These are phyloP conservation scores for Acipenser oxyrinchus DNA, from an alignment of 2,797 vertebrate genomes.

Conservation along the genomic window DNA sequence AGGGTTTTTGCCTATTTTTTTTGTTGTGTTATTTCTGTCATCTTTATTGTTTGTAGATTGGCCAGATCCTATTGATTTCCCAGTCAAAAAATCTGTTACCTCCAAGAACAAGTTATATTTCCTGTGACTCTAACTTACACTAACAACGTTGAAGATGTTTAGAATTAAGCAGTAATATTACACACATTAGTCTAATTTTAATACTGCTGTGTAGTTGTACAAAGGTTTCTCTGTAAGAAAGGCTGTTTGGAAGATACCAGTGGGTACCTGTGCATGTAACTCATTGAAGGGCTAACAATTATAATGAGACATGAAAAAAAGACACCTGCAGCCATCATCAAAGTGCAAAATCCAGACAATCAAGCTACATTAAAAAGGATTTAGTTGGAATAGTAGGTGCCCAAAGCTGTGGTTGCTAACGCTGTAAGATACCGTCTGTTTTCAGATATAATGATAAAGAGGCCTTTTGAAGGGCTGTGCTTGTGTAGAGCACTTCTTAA, in stretches of 20 bases:
- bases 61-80: no score
- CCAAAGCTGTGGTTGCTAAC: conserved; percentile 34
- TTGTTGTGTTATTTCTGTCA: no score
- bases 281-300: conserved; percentile 6
- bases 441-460: conserved; percentile 53
- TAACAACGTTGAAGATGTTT: no score
- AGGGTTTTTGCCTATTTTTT: no score
- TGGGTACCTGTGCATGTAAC: not conserved
- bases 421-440: conserved; percentile 52
- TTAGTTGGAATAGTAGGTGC: conserved; percentile 47
- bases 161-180: no score
- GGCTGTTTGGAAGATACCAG: not conserved
- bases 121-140: no score
- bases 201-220: not conserved
- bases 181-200: no score
- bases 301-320: conserved; percentile 20
- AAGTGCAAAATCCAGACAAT: conserved; percentile 53
- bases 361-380: conserved; percentile 52
- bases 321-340: conserved; percentile 48
- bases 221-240: not conserved
- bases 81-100: no score
- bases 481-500: conserved; percentile 29
- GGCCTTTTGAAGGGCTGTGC: conserved; percentile 57
- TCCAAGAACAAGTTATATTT: no score
- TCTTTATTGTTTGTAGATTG: no score